Evolutionary conservation across 2,888 invertebrate genomes (phyloP).

Genomic region (Xanthia togata): DNA sequence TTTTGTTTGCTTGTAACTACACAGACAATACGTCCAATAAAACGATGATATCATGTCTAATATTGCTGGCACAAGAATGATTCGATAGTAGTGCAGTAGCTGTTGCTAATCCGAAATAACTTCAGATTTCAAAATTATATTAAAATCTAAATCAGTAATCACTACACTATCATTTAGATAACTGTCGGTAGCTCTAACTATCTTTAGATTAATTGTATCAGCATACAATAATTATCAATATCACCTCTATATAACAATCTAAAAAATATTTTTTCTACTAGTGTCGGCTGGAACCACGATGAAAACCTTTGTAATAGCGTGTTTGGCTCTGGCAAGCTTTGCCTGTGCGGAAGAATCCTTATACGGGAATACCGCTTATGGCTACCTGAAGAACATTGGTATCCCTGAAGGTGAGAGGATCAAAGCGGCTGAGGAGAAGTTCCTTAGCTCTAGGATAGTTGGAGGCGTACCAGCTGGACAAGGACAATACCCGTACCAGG

Average conservation of each 20-base stretch:
- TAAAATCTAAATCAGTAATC: constrained; percentile 33
- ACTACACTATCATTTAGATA: constrained; percentile 27
- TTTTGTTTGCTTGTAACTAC: background rate
- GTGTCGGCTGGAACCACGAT: constrained; percentile 41
- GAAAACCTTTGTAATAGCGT: constrained; percentile 61
- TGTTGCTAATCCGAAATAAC: constrained; percentile 14
- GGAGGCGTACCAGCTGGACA: constrained; percentile 68
- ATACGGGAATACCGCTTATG: constrained; percentile 67
- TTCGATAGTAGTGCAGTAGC: constrained; percentile 13
- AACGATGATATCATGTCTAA: background rate
- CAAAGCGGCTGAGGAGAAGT: constrained; percentile 71
- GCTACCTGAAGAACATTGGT: constrained; percentile 74
- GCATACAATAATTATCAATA: constrained; percentile 18
- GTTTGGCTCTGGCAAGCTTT: constrained; percentile 49
- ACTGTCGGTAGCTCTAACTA: background rate
- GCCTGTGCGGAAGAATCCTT: constrained; percentile 38
- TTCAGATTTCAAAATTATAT: constrained; percentile 31
- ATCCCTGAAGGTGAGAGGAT: constrained; percentile 76
- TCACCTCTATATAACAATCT: constrained; percentile 36
- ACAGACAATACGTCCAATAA: background rate
- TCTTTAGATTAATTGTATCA: constrained; percentile 25
- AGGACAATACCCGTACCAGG: constrained; percentile 59
- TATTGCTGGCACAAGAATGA: background rate
- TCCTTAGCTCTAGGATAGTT: constrained; percentile 68
- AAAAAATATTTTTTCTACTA: constrained; percentile 14